Base-by-base conservation (phyloP, 2,888 invertebrate genomes). In the Creontiades dilutus region DNA sequence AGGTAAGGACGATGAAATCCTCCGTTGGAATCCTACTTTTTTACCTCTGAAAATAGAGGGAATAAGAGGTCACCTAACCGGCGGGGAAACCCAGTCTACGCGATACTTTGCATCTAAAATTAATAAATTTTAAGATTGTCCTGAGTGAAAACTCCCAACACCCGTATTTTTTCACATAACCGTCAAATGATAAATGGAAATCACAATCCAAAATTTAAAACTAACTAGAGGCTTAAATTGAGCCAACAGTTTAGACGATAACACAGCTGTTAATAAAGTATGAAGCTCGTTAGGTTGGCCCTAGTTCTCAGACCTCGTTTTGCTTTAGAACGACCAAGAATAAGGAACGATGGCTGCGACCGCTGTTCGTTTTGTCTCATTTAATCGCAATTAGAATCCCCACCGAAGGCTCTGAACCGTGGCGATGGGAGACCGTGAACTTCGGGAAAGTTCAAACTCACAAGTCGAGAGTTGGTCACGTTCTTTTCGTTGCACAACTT, bases 391-490 rank as follows among this genome's bases (percentile, higher is more conserved):
- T 57, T 57, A 57, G 57, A 57, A 57, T 16, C 57, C n/a, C 57
- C 57, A n/a, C 57, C 57, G 57, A 57, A 57, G 57, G 57, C 57
- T n/a, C n/a, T n/a, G 57, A 57, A 57, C 57, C 57, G 57, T 57
- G 19, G 19, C 57, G n/a, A n/a, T n/a, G 57, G 57, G n/a, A n/a
- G 57, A n/a, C 57, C 57, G n/a, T 57, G 57, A 57, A 57, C 57
- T 57, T 57, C n/a, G 5, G 57, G 57, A 57, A 57, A 57, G 57
- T 57, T 57, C 57, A 57, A 57, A 57, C 57, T 57, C 57, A 57
- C 12, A 57, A 57, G 57, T 57, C 14, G 57, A 5, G 16, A 57
- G 19, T 57, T n/a, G 57, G 16, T 57, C 37, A 37, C 37, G 37
- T 2, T 37, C 7, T 37, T 37, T 37, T 37, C 7, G 37, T 37